Evolutionary conservation across 2,888 invertebrate species (phyloP), one percentile per base, ranked within the genome.

Genomic region (Pristionchus japonicus): DNA sequence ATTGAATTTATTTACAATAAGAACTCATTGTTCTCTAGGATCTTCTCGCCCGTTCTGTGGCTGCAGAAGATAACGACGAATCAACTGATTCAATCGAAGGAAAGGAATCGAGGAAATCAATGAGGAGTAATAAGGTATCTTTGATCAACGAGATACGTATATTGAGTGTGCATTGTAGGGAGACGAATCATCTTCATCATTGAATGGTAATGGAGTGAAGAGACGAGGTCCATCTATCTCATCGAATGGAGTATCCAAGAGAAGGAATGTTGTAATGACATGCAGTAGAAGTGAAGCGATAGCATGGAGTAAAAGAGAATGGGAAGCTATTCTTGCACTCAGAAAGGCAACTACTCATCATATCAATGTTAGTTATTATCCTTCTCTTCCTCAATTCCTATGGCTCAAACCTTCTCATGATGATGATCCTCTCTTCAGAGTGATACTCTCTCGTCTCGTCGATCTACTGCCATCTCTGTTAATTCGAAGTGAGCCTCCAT

Each of bases 251-350:
- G 4, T 57, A 9, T 13, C 20, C 11, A 31, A 43, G 80, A 49
- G 27, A 82, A 47, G n/a, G 31, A 49, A 47, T 47, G 47, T 82
- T 31, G 47, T 49, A 23, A 40, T 74, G 23, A 7, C 84, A 23
- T 84, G 84, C 13, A 47, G 43, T 37, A 47, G 37, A 27, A 52
- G 13, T 37, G 84, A 84, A 37, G 84, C 86, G 27, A 64, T 64
- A 6, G 86, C 64, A 43, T 86, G 86, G 86, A 49, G 49, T 47
- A 86, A 67, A 27, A 86, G 86, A 17, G 86, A 86, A 43, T 86
- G 86, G 86, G 47, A 86, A 23, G 86, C 86, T 31, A 86, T 86
- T 47, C 43, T 86, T 20, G 67, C 86, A 13, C 47, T 86, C n/a
- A 86, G 37, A 61, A 86, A 67, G 27, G 43, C 64, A 3, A 86